Evolutionary conservation across 2,888 invertebrate genomes (phyloP).

Genomic region (Listrodromus nycthemerus): DNA sequence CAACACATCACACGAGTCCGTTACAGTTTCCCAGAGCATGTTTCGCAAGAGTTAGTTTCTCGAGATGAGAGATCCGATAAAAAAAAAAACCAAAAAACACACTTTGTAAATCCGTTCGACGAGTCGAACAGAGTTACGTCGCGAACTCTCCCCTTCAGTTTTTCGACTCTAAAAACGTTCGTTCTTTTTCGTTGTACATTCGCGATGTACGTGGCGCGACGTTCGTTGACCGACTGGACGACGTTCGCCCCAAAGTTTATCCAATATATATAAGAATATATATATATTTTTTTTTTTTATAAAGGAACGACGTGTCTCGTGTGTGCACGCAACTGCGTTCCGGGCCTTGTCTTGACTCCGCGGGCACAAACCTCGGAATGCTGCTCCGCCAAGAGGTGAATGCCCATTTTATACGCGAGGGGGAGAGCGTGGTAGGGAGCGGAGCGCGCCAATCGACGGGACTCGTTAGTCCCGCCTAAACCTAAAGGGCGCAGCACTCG

Average conservation of each 20-base stretch:
- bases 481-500: slow-evolving; percentile 68
- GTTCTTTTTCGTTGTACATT: background rate
- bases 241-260: background rate
- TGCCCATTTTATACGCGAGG: slow-evolving; percentile 65
- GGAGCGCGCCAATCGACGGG: slow-evolving; percentile 73
- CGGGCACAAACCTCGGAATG: slow-evolving; percentile 67
- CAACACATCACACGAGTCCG: slow-evolving; percentile 83
- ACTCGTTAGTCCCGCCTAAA: slow-evolving; percentile 76
- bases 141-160: background rate
- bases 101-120: slow-evolving; percentile 48
- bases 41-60: slow-evolving; percentile 39
- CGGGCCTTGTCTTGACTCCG: slow-evolving; percentile 48
- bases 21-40: slow-evolving; percentile 83
- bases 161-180: background rate
- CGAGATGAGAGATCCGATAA: background rate
- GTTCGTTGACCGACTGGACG: slow-evolving; percentile 32
- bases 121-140: background rate
- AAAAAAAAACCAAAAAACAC: background rate
- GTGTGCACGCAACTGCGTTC: slow-evolving; percentile 20
- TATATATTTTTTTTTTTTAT: background rate
- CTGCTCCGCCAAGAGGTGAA: slow-evolving; percentile 65
- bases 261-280: background rate
- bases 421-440: slow-evolving; percentile 68
- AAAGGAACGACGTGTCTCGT: slow-evolving; percentile 37
- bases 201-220: slow-evolving; percentile 3